Conservation (phyloP, 30 jellyfish, hydroid and myxozoan species). For the Nemopilema nomurai region DNA sequence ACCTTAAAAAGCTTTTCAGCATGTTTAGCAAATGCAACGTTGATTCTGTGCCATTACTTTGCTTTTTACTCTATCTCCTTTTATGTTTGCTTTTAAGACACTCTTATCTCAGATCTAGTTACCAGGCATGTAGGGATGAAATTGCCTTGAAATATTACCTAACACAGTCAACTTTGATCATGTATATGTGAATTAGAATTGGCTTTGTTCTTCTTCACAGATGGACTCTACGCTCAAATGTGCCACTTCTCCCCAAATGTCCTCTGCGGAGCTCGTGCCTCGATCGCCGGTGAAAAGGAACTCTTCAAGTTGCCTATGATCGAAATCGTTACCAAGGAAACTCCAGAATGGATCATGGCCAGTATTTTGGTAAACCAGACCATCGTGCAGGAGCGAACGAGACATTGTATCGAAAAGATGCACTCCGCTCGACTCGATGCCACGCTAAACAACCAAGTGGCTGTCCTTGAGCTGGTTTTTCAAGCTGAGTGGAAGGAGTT, state of each 20-base stretch:
- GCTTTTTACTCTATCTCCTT: too few relatives aligned
- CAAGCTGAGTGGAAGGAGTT: neutral
- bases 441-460: too few relatives aligned
- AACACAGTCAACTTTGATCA: too few relatives aligned
- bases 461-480: neutral
- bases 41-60: too few relatives aligned
- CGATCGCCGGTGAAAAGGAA: neutral
- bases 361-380: neutral
- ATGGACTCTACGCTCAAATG: neutral
- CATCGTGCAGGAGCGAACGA: neutral
- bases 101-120: too few relatives aligned
- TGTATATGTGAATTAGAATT: too few relatives aligned
- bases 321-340: neutral
- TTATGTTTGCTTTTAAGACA: too few relatives aligned
- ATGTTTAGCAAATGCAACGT: too few relatives aligned
- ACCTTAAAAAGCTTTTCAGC: too few relatives aligned
- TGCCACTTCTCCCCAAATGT: neutral
- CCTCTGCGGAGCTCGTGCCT: neutral
- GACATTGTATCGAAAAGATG: neutral
- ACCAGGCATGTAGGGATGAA: too few relatives aligned
- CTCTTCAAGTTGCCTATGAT: neutral
- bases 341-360: neutral
- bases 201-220: too few relatives aligned
- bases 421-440: neutral
- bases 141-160: too few relatives aligned